Base-by-base conservation (phyloP, 64 coral and sea anemone species). In the Montipora sp. region DNA sequence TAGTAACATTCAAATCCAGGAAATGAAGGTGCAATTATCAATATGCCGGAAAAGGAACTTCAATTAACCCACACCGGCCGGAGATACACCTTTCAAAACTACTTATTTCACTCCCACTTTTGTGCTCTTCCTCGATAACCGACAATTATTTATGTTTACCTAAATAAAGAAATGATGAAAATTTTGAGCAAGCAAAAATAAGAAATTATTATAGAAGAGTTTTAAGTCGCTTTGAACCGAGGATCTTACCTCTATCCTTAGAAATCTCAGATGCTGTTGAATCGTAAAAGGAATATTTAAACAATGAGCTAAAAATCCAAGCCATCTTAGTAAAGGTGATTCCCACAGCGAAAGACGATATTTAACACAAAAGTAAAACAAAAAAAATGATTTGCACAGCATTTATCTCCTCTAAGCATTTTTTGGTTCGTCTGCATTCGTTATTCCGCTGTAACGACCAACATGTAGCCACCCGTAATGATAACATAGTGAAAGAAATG, bases 331-430 rank as follows among this genome's bases (percentile, higher is more conserved):
- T 4, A 3, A 47, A 19, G 19, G 65, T 48, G 16, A 46, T 49
- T 47, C 63, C 6, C 19, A 50, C 8, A 18, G 14, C 45, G 45
- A 71, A 8, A n/a, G 45, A 85, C 4, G n/a, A 10, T 47, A 83
- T 10, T 19, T 83, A 44, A 15, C 12, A 67, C 57, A 83, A 43
- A 65, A 47, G 60, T 48, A 83, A 13, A 83, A 5, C 7, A 83
- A 66, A 66, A 68, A 58, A 67, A 83, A 43, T 23, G 59, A 68
- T 83, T 83, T 83, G 82, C 65, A 85, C 61, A 85, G 46, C 82
- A 51, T 85, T 85, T 70, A 72, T 50, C 7, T 19, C 11, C 45
- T 49, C 21, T 7, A 14, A 63, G 4, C 47, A 22, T 70, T 70
- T 72, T 45, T 71, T 10, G 70, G 19, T 57, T 57, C 6, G 63